phyloP scores from a whole-genome alignment of 2,888 invertebrate species.

The Hipparchia sbordonii region DNA sequence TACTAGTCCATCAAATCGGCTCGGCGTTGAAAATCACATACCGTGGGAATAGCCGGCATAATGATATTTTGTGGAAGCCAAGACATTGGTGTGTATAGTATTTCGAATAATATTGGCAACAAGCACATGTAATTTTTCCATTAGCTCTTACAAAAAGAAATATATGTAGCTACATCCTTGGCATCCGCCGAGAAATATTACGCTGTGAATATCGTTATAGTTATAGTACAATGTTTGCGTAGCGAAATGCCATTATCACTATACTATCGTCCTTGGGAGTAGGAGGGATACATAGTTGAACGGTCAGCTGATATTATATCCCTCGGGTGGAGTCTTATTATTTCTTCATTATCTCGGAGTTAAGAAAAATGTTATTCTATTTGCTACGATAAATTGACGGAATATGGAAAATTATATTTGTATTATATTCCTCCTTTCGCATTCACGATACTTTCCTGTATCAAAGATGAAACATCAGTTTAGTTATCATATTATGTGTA shows the following conservation, averaged over 20 bases:
- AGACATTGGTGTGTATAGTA: too few species aligned
- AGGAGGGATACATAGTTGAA: not conserved
- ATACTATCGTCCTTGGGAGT: slow-evolving; percentile 1
- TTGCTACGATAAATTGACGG: not conserved
- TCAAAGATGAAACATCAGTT: not conserved
- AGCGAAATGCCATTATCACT: slow-evolving; percentile 4
- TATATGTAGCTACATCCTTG: not conserved
- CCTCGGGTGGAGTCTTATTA: slow-evolving; percentile 8
- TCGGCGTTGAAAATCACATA: not conserved
- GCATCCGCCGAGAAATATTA: not conserved
- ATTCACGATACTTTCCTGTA: not conserved
- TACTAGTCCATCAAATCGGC: too few species aligned
- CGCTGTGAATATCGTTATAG: not conserved
- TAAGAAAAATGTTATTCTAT: not conserved
- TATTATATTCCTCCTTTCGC: not conserved
- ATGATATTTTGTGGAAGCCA: too few species aligned
- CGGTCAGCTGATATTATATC: slow-evolving; percentile 5
- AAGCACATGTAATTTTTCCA: too few species aligned
- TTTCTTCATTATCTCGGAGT: slow-evolving; percentile 11
- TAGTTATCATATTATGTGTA: not conserved
- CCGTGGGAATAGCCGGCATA: not conserved
- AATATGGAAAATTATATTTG: not conserved
- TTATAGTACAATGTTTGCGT: not conserved
- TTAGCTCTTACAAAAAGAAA: not conserved
- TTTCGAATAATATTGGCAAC: too few species aligned